Evolutionary conservation across 64 coral and sea anemone species (phyloP).

Genomic region (Porites lutea): DNA sequence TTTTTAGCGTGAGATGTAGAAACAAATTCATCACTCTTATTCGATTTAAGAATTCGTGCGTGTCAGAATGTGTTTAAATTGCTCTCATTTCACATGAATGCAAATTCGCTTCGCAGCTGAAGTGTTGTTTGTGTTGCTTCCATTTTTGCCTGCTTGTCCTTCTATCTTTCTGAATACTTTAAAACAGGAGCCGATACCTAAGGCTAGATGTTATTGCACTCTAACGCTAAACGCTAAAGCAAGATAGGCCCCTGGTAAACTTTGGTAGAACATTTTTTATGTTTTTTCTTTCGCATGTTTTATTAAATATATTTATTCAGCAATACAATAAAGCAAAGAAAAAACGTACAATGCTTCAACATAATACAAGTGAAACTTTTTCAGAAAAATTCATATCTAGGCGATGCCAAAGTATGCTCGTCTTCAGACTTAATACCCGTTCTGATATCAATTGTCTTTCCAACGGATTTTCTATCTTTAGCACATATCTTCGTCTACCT

Average conservation of each 20-base stretch:
- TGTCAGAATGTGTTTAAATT: background rate
- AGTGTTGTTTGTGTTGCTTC: no score
- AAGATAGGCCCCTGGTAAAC: no score
- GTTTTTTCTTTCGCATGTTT: constrained; percentile 4
- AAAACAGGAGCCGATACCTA: no score
- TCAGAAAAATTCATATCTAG: no score
- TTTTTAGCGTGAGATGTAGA: background rate
- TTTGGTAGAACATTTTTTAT: no score
- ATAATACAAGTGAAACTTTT: background rate
- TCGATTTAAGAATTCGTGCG: background rate
- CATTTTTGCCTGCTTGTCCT: no score
- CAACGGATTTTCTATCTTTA: background rate
- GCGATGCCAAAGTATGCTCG: no score
- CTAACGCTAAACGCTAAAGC: no score
- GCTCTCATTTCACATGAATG: background rate
- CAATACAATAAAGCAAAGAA: background rate
- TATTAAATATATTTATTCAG: background rate
- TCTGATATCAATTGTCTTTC: no score
- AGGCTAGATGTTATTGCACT: no score
- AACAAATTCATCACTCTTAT: background rate
- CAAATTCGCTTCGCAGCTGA: background rate
- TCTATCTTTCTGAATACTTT: no score
- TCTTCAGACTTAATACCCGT: no score
- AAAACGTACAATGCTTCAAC: background rate
- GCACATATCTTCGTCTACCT: background rate